These are phyloP conservation scores for Papilio elwesi DNA, from an alignment of 2,888 invertebrate species.

Conservation along the genomic window DNA sequence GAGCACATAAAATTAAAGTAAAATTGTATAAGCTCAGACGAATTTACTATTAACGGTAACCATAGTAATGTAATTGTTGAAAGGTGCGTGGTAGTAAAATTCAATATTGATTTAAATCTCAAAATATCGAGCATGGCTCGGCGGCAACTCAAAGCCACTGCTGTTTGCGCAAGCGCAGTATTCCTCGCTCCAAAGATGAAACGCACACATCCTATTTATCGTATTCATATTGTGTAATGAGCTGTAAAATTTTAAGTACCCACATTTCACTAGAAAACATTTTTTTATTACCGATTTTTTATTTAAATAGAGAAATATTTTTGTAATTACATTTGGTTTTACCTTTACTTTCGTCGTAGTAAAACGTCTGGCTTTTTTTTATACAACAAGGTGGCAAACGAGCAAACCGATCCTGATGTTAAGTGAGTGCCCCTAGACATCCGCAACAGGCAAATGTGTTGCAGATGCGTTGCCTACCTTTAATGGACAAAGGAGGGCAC, in stretches of 20 bases:
- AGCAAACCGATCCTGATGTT: no score
- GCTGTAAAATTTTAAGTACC: slow-evolving; percentile 35
- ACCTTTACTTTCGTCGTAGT: background rate
- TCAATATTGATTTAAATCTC: slow-evolving; percentile 30
- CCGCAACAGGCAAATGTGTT: no score
- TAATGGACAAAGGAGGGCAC: no score
- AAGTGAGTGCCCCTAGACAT: no score
- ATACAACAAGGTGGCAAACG: no score
- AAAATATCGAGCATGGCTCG: slow-evolving; percentile 16
- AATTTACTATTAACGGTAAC: no score
- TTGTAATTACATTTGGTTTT: background rate
- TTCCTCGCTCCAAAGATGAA: slow-evolving; percentile 16
- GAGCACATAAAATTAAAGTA: no score
- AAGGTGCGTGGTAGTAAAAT: background rate
- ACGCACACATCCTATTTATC: slow-evolving; percentile 38
- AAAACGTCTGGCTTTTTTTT: background rate
- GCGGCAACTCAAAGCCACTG: slow-evolving; percentile 29
- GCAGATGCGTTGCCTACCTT: no score
- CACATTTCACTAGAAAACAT: slow-evolving; percentile 23
- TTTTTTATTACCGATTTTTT: slow-evolving; percentile 2
- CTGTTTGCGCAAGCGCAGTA: slow-evolving; percentile 25
- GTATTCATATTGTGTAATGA: slow-evolving; percentile 35
- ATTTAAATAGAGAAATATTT: background rate
- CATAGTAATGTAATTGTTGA: background rate
- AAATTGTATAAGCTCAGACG: no score